phyloP scores from a whole-genome alignment of 2,113 vertebrate species.

The Forbesichthys agassizii region DNA sequence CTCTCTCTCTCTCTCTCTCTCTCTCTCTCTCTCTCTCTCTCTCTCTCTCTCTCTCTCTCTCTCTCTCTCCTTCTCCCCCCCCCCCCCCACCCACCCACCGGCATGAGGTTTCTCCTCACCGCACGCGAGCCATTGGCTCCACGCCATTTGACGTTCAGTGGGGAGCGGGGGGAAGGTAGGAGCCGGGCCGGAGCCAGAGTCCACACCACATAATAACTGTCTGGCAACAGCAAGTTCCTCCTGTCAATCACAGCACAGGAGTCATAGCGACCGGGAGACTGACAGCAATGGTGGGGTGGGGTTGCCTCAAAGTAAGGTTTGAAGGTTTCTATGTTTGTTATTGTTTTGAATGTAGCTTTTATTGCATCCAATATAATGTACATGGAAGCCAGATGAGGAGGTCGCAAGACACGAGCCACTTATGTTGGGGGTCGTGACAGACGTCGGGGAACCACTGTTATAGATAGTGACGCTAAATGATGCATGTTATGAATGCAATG shows the following conservation, averaged over 20 bases:
- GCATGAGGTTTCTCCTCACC: constrained; percentile 61
- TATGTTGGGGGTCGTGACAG: too few relatives aligned
- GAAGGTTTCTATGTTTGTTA: too few relatives aligned
- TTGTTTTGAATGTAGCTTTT: too few relatives aligned
- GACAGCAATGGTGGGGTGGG: constrained; percentile 30
- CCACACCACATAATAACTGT: constrained; percentile 74
- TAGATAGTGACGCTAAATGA: constrained; percentile 9
- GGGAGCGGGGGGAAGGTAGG: constrained; percentile 8
- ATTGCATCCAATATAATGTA: too few relatives aligned
- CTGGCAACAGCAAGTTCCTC: constrained; percentile 66
- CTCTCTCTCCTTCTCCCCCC: constrained; percentile 5
- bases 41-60: background rate
- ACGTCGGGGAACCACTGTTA: too few relatives aligned
- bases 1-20: too few relatives aligned
- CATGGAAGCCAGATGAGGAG: too few relatives aligned
- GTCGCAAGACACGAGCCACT: too few relatives aligned
- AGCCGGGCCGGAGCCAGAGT: constrained; percentile 70
- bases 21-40: too few relatives aligned
- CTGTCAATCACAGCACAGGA: constrained; percentile 46
- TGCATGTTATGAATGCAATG: constrained; percentile 17
- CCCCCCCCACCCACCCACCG: constrained; percentile 36
- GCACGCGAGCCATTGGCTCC: constrained; percentile 70
- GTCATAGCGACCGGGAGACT: constrained; percentile 44
- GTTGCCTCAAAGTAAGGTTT: background rate
- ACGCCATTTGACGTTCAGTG: constrained; percentile 57